Evolutionary conservation across 2,113 vertebrate genomes (phyloP).

Genomic region (Orycteropus afer): DNA sequence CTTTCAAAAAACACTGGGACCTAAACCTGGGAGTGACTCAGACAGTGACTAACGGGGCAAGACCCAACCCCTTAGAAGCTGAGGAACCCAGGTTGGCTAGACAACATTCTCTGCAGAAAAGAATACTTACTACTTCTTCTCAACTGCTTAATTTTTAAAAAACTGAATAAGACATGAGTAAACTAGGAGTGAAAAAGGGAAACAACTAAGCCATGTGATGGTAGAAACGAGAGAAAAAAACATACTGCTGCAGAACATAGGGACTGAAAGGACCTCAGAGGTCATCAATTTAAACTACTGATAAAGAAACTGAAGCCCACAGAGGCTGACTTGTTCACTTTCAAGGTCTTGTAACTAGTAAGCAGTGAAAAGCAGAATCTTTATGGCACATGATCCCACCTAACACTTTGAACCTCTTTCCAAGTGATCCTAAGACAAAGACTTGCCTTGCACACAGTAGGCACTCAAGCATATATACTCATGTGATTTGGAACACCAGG

Average conservation of each 20-base stretch:
- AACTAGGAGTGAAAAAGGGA: constrained; percentile 17
- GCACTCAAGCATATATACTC: not conserved
- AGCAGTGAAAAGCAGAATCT: not conserved
- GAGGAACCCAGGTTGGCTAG: constrained; percentile 50
- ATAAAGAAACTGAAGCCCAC: constrained; percentile 38
- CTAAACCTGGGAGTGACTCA: constrained; percentile 63
- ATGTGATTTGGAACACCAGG: not conserved
- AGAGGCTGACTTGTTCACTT: constrained; percentile 47
- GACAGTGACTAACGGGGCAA: constrained; percentile 64
- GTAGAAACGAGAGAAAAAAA: not conserved
- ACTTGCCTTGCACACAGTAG: constrained; percentile 49
- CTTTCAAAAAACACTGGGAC: constrained; percentile 62
- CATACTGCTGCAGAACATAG: not conserved
- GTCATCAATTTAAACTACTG: constrained; percentile 43
- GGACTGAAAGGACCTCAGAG: not conserved
- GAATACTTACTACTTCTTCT: constrained; percentile 48
- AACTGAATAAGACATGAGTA: constrained; percentile 16
- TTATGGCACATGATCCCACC: not conserved
- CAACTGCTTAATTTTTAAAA: constrained; percentile 20
- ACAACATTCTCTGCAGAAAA: constrained; percentile 54
- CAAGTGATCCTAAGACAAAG: not conserved
- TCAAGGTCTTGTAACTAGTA: not conserved
- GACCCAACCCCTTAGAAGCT: constrained; percentile 54
- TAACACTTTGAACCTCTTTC: not conserved
- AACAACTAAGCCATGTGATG: not conserved